Evolutionary conservation across 2,113 vertebrate species (phyloP), one percentile per base, ranked within the genome.

Genomic region (Meleagris gallopavo): DNA sequence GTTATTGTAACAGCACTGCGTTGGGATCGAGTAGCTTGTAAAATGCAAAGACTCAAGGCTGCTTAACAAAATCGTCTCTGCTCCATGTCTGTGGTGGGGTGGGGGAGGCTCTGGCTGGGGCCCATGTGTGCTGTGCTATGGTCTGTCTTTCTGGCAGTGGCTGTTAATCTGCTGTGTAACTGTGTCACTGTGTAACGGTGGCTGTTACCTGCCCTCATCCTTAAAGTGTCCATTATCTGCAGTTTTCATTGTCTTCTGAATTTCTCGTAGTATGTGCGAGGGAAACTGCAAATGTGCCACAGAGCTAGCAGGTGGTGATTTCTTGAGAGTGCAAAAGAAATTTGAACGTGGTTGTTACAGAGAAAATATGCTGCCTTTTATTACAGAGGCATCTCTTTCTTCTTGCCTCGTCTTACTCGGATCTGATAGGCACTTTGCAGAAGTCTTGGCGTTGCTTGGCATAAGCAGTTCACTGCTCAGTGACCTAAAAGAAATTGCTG

Each of bases 1-100:
- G 54, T 65, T 80, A 3, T 13, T 4, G 3, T 86, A 38, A 48
- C 29, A 83, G 72, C 64, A 38, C 16, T 10, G 43, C 57, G 30
- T 5, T 21, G 22, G 15, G 34, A 29, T 41, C 12, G 0, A 0
- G 14, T 34, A n/a, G n/a, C 55, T 45, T 2, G 0, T 25, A 70
- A 67, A 76, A 65, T 11, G 43, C 24, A 27, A n/a, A 72, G 76
- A 29, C 72, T 41, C 29, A 12, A 41, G 27, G 9, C 62, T 48
- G 19, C 62, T 72, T 64, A 36, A 36, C 21, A 40, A 36, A 10
- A 21, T 58, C 5, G 1, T 52, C 66, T 50, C 17, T 74, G 15
- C 52, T 80, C 29, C 58, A 38, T 30, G 14, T 20, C 43, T 50
- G 36, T 10, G 40, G 46, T 46, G 40, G 13, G 46, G 36, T 2